phyloP scores from a whole-genome alignment of 2,797 vertebrate genomes.

The Gymnocypris eckloni region DNA sequence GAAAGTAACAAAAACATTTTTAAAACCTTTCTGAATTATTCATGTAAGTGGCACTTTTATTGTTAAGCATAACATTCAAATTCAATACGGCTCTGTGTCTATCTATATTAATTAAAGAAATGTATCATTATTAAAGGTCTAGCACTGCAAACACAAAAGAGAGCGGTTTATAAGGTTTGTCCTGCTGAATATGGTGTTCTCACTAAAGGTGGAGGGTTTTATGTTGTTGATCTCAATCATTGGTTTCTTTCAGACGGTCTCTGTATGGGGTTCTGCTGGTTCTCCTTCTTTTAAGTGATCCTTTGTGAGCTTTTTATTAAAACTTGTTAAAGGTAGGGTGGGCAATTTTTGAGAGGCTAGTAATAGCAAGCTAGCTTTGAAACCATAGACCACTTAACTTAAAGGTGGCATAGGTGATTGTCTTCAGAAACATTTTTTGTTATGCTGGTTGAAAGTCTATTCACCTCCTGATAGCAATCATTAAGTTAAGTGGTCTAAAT shows the following conservation, averaged over 20 bases:
- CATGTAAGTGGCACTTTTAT: neutral
- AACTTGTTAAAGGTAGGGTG: neutral
- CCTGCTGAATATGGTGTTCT: neutral
- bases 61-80: neutral
- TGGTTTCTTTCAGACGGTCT: neutral
- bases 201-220: neutral
- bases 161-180: conserved; percentile 51
- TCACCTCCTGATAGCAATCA: too few relatives aligned
- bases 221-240: neutral
- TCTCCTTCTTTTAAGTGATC: neutral
- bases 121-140: conserved; percentile 52
- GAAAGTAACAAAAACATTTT: too few relatives aligned
- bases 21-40: too few relatives aligned
- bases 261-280: neutral
- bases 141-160: conserved; percentile 42
- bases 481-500: too few relatives aligned
- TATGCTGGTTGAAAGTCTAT: too few relatives aligned
- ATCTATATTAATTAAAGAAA: neutral
- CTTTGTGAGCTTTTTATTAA: neutral
- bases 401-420: too few relatives aligned
- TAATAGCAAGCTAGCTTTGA: too few relatives aligned
- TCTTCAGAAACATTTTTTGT: too few relatives aligned
- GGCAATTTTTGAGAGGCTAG: neutral
- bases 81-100: neutral
- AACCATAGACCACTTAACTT: too few relatives aligned